These are phyloP conservation scores for Monoplex corrugatus DNA, from an alignment of 2,888 invertebrate species.

Conservation along the genomic window DNA sequence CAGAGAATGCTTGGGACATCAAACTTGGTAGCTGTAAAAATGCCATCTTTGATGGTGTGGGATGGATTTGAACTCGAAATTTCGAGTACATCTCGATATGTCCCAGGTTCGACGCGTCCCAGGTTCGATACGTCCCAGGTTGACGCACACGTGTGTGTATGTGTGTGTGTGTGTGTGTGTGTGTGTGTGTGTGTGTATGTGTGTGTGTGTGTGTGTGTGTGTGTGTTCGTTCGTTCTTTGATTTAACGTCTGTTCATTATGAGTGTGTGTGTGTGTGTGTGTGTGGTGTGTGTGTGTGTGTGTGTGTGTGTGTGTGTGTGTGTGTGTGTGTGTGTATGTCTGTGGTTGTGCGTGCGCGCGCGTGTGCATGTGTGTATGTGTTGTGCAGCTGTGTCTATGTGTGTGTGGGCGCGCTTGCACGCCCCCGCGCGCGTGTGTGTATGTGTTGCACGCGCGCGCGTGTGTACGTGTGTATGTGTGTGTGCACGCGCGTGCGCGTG, in stretches of 20 bases:
- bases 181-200: background rate
- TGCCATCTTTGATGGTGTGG: no score
- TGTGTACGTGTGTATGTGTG: no score
- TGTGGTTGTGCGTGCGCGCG: background rate
- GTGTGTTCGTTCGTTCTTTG: background rate
- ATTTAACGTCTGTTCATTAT: no score
- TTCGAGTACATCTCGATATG: no score
- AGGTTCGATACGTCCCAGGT: no score
- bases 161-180: background rate
- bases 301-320: background rate
- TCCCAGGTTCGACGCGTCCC: no score
- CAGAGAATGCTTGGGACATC: no score
- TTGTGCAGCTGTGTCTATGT: background rate
- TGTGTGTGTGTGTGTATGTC: background rate
- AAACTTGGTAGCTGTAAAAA: no score
- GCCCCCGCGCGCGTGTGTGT: background rate
- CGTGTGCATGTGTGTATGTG: background rate
- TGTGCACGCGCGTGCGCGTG: no score
- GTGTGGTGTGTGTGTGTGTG: background rate
- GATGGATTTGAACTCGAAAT: background rate
- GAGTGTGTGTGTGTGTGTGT: background rate
- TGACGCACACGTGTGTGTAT: background rate
- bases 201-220: background rate
- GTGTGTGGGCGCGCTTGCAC: background rate
- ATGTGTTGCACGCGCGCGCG: background rate